phyloP scores from a whole-genome alignment of 2,797 vertebrate species.

The Notolabrus celidotus region DNA sequence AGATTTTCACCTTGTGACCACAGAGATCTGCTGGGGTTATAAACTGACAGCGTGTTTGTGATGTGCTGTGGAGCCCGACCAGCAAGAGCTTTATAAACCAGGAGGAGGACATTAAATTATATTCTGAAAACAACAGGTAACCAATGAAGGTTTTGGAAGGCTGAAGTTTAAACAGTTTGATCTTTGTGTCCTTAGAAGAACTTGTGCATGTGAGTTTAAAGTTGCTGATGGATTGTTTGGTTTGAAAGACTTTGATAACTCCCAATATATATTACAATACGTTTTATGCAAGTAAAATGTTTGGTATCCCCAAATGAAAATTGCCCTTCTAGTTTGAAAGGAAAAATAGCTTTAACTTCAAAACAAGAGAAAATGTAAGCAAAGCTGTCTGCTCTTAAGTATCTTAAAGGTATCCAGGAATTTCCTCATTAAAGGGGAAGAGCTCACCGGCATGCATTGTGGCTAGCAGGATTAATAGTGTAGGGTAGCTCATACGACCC shows the following conservation, averaged over 20 bases:
- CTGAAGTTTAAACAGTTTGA: neutral
- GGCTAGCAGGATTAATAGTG: too few species aligned
- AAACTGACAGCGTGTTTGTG: conserved; percentile 6
- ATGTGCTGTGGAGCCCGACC: neutral
- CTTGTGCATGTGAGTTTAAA: neutral
- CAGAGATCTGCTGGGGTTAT: neutral
- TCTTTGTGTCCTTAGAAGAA: neutral
- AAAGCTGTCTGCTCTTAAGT: too few species aligned
- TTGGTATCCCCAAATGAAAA: neutral
- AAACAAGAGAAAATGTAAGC: neutral
- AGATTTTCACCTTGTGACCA: conserved; percentile 2
- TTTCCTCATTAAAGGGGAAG: too few species aligned
- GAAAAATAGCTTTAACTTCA: neutral
- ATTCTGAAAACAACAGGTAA: conserved; percentile 1
- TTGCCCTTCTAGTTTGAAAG: neutral
- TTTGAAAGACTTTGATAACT: neutral
- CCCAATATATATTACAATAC: neutral
- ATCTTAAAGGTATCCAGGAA: too few species aligned
- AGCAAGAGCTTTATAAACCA: conserved; percentile 1
- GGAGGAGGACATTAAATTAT: neutral
- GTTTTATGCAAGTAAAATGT: neutral
- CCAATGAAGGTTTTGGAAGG: neutral
- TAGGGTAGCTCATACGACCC: too few species aligned
- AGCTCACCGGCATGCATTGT: too few species aligned
- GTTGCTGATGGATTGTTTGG: neutral